Percentiles rank a stretch among this genome's conserved stretches.
Evolutionary conservation across 2,888 invertebrate genomes (phyloP).

Genomic region (Drosophila niveifrons): DNA sequence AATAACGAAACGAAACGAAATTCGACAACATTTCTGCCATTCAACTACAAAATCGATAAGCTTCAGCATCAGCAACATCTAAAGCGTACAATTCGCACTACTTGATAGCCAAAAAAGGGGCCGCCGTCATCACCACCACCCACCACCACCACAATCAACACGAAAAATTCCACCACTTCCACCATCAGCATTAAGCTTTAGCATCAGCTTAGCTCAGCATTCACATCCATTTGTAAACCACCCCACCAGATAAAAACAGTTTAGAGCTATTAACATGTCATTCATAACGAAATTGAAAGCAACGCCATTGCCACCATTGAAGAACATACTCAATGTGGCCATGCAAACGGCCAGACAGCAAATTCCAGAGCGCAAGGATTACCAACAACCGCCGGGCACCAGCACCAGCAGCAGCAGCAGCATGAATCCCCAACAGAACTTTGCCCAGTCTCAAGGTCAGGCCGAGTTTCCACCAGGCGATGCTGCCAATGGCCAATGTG

Average conservation of each 20-base stretch:
- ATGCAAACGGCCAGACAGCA: constrained; percentile 93
- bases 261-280: constrained; percentile 86
- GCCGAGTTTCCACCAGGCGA: constrained; percentile 48
- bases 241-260: constrained; percentile 35
- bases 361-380: constrained; percentile 88
- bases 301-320: constrained; percentile 91
- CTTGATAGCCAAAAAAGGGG: constrained; percentile 50
- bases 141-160: constrained; percentile 40
- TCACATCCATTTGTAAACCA: constrained; percentile 24
- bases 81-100: constrained; percentile 43
- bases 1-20: constrained; percentile 19
- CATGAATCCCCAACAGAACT: constrained; percentile 57
- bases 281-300: constrained; percentile 87
- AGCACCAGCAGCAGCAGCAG: constrained; percentile 38
- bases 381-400: constrained; percentile 83
- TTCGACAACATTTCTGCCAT: constrained; percentile 51
- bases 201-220: constrained; percentile 81
- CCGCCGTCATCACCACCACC: constrained; percentile 58
- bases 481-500: constrained; percentile 35
- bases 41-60: constrained; percentile 79
- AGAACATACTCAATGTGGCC: constrained; percentile 92
- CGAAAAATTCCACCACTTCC: constrained; percentile 13
- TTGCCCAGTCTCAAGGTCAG: constrained; percentile 45
- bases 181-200: constrained; percentile 38
- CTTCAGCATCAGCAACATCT: constrained; percentile 56